These are phyloP conservation scores for Pseudococcus jackbeardsleyi DNA, from an alignment of 2,888 invertebrate species.

Conservation along the genomic window DNA sequence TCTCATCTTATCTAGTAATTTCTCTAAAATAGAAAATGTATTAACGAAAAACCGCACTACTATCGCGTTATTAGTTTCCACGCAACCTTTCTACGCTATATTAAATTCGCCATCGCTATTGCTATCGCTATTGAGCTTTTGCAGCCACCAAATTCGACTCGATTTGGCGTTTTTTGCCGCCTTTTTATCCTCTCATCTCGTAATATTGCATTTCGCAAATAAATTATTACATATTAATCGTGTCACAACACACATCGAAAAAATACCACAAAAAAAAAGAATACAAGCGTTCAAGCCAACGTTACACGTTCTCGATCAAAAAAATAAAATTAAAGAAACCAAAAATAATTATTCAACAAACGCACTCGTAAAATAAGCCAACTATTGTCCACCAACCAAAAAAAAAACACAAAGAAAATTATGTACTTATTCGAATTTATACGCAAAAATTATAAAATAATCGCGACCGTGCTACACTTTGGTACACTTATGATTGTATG, in stretches of 20 bases:
- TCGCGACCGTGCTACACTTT: slow-evolving; percentile 25
- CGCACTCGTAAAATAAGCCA: slow-evolving; percentile 44
- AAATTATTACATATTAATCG: slow-evolving; percentile 5
- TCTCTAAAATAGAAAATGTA: neutral
- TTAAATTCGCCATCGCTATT: neutral
- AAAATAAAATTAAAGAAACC: neutral
- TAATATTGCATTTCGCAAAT: neutral
- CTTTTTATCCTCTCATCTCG: neutral
- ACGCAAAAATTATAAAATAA: slow-evolving; percentile 30
- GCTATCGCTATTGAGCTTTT: neutral
- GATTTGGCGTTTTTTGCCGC: neutral
- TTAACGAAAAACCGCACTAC: slow-evolving; percentile 43
- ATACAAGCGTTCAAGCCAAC: slow-evolving; percentile 35
- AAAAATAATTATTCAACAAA: slow-evolving; percentile 38
- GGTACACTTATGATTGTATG: neutral
- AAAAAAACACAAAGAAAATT: neutral
- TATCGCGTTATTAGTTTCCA: slow-evolving; percentile 5
- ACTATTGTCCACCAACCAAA: slow-evolving; percentile 38
- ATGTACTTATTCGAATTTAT: neutral
- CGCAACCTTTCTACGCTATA: slow-evolving; percentile 35
- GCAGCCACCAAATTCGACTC: neutral
- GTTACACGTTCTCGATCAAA: slow-evolving; percentile 30
- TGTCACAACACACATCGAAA: slow-evolving; percentile 42
- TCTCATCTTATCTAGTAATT: neutral
- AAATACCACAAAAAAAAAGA: slow-evolving; percentile 17